Conservation (phyloP, 2,797 vertebrate species). For the Eulemur albifrons region DNA sequence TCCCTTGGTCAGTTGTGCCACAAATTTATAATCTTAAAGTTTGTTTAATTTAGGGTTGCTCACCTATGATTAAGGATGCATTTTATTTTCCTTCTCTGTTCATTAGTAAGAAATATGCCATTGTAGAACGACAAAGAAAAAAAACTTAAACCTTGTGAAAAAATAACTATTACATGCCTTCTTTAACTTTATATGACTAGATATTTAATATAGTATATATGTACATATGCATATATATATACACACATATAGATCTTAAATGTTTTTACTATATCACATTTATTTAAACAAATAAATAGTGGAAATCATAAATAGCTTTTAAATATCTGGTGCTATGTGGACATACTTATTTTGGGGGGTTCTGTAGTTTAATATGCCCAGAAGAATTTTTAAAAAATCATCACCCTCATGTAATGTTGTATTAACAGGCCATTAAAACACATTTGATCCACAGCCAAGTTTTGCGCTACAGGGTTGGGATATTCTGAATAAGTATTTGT, state of each 20-base stretch:
- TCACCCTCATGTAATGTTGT: constrained; percentile 43
- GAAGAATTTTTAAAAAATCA: constrained; percentile 40
- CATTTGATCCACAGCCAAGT: constrained; percentile 62
- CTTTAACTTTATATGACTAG: constrained; percentile 51
- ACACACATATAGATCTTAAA: not conserved
- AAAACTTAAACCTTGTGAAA: not conserved
- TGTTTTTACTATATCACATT: constrained; percentile 43
- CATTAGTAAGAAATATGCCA: not conserved
- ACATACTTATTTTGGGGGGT: constrained; percentile 45
- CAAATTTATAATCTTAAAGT: not conserved
- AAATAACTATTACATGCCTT: constrained; percentile 59
- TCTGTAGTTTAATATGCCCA: not conserved
- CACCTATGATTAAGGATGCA: not conserved
- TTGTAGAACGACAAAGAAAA: not conserved
- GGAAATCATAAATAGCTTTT: constrained; percentile 61
- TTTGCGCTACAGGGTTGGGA: constrained; percentile 22
- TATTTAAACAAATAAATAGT: constrained; percentile 57
- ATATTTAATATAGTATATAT: not conserved
- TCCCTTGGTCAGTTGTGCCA: not conserved
- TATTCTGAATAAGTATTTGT: constrained; percentile 57
- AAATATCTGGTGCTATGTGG: not conserved
- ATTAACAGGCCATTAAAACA: constrained; percentile 67
- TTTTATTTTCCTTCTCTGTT: not conserved
- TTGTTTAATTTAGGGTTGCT: not conserved
- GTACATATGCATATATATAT: not conserved